Conservation (phyloP, 2,113 vertebrate genomes). For the Hippocampus barbouri region DNA sequence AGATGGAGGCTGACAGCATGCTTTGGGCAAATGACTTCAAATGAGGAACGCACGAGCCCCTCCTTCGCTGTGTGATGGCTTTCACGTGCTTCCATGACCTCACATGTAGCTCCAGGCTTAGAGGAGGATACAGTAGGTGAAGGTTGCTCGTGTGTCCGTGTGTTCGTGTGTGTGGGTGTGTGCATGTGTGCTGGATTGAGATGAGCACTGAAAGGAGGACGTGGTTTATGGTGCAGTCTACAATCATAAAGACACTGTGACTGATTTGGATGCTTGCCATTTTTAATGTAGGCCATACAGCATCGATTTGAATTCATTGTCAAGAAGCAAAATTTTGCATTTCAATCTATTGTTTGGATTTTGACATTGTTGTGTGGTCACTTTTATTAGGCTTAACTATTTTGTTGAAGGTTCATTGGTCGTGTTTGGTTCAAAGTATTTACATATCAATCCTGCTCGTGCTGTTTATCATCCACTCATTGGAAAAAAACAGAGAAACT, state of each 20-base stretch:
- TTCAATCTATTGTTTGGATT: no score
- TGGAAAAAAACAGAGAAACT: no score
- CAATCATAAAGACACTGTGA: background rate
- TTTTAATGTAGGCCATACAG: background rate
- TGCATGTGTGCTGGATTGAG: constrained; percentile 6
- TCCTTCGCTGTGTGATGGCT: constrained; percentile 62
- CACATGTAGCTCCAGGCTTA: constrained; percentile 54
- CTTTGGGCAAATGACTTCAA: constrained; percentile 67
- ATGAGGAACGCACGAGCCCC: constrained; percentile 66
- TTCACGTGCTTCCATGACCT: constrained; percentile 64
- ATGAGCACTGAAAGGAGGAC: background rate
- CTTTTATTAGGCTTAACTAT: no score
- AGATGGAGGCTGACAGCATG: constrained; percentile 72
- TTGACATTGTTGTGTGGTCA: no score
- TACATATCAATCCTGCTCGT: no score
- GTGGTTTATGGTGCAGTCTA: background rate
- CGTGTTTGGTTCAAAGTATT: no score
- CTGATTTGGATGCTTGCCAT: background rate
- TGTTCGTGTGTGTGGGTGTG: constrained; percentile 2
- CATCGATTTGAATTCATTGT: no score
- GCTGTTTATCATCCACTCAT: no score
- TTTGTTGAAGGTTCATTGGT: no score
- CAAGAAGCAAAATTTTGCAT: no score
- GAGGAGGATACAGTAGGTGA: constrained; percentile 14
- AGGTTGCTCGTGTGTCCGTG: constrained; percentile 5